These are phyloP conservation scores for Cairina moschata DNA, from an alignment of 2,113 vertebrate genomes.

Conservation along the genomic window DNA sequence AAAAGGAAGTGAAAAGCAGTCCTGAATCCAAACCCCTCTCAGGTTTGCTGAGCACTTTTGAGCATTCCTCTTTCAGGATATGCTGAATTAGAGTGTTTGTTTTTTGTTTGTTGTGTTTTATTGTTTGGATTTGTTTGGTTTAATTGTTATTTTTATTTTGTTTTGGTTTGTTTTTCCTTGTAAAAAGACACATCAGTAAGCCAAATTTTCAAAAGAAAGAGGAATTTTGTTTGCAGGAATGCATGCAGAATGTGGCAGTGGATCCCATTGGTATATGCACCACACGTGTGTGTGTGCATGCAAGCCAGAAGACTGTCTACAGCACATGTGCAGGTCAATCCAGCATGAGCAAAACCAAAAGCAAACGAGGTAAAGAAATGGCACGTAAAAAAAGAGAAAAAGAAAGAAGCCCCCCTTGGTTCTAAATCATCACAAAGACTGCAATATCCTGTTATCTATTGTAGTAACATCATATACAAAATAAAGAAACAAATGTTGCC, in stretches of 20 bases:
- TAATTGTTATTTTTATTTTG: background rate
- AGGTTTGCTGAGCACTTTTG: background rate
- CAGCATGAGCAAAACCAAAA: slow-evolving; percentile 49
- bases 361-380: slow-evolving; percentile 29
- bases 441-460: slow-evolving; percentile 67
- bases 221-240: background rate
- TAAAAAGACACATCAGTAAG: background rate
- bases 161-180: background rate
- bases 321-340: slow-evolving; percentile 39
- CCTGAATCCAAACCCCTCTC: background rate
- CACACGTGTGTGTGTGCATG: background rate
- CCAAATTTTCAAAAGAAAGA: background rate
- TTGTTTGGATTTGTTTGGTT: background rate
- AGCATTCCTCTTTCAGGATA: background rate
- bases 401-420: background rate
- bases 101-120: background rate
- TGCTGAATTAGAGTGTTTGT: background rate
- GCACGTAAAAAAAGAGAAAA: background rate
- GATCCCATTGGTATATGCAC: background rate
- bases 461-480: slow-evolving; percentile 31
- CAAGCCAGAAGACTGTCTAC: slow-evolving; percentile 28
- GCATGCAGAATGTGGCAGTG: background rate
- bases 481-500: slow-evolving; percentile 56
- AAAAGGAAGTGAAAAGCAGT: background rate
- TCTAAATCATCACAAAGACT: slow-evolving; percentile 51